Conservation (phyloP, 2,113 vertebrate species). For the Indicator indicator region DNA sequence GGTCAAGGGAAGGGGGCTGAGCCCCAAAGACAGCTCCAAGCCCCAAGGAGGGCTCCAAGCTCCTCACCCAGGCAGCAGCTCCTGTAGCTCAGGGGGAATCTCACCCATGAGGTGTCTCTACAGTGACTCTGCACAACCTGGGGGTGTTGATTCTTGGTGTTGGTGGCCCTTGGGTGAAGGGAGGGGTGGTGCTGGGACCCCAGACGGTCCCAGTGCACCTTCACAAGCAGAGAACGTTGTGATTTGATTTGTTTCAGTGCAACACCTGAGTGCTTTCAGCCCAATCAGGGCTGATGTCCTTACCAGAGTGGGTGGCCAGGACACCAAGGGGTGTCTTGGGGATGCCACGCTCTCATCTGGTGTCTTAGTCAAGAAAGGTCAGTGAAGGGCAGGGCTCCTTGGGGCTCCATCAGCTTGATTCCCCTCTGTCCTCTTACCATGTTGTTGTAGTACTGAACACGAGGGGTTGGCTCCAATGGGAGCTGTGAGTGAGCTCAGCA, state of each 20-base stretch:
- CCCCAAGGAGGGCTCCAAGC: background rate
- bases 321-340: background rate
- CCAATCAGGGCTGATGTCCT: background rate
- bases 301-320: background rate
- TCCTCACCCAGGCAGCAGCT: background rate
- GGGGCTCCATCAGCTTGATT: background rate
- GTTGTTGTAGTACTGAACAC: no score
- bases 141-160: background rate
- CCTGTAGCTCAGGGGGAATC: background rate
- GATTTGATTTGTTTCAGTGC: background rate
- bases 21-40: background rate
- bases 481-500: no score
- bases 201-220: no score
- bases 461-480: no score
- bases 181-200: background rate
- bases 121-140: background rate
- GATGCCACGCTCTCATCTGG: background rate
- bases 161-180: accelerated
- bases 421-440: no score
- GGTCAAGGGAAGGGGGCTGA: no score
- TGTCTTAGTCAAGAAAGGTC: background rate
- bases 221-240: accelerated
- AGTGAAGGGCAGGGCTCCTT: background rate
- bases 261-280: accelerated
- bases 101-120: background rate